Evolutionary conservation across 2,888 invertebrate genomes (phyloP), one percentile per base, ranked within the genome.

Genomic region (Nymphalis c-album): DNA sequence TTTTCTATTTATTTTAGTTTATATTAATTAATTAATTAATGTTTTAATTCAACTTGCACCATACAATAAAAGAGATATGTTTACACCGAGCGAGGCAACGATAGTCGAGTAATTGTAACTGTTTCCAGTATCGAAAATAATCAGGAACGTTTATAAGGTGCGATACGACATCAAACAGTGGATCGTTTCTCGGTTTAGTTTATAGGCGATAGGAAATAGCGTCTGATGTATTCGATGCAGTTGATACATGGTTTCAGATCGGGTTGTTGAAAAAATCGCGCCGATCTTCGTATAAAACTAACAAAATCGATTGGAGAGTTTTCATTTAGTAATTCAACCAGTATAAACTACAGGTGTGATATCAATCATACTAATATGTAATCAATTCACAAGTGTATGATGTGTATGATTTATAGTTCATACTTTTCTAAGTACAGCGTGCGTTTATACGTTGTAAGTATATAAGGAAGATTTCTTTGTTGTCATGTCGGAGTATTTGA

Each of bases 101-200:
- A 85, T 85, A 84, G 83, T 80, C 81, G 77, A 78, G 83, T 83
- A 81, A 88, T 85, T 89, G 89, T 89, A 90, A 89, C 90, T 83
- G 84, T 87, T 88, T 85, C 84, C 72, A 72, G 78, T 81, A 81
- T 80, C 78, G 72, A 81, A 83, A 88, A 87, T 87, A 84, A 85
- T 87, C 84, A 80, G 74, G 68, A 76, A 77, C 79, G 78, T 79
- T 81, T 80, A 84, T 80, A 80, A 83, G 80, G 89, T 86, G 91
- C 80, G 86, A 90, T 81, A 78, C 80, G 89, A 90, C 81, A 83
- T 72, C 84, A 69, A 83, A 75, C 90, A 90, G 88, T 72, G 66
- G 57, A 66, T 63, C 55, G 65, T 65, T 53, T 18, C 31, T 46
- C 26, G 50, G 67, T 61, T 31, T 53, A 68, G 66, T 72, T 68